A percentile compares a stretch with the other conserved stretches of the same genome.
Conservation (phyloP, 92 coral and sea anemone genomes). For the Paramuricea clavata region DNA sequence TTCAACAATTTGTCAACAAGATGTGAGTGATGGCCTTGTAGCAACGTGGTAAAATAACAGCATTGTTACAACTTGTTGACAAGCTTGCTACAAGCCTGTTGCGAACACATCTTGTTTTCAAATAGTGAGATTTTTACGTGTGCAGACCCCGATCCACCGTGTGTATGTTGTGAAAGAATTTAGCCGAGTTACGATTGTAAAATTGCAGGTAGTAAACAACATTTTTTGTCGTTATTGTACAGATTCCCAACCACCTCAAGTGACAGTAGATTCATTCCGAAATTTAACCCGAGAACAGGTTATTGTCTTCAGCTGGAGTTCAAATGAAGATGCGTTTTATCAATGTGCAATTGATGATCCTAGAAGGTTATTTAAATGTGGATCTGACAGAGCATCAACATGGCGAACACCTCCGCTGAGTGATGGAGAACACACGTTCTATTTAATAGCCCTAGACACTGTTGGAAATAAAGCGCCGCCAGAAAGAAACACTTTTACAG, state of each 20-base stretch:
- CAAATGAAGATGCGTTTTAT: slow-evolving; percentile 22
- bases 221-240: not conserved
- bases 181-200: not conserved
- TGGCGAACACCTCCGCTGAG: slow-evolving; percentile 22
- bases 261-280: not conserved
- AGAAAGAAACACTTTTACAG: not conserved
- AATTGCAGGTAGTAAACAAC: not conserved
- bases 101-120: no score
- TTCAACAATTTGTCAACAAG: no score
- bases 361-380: not conserved
- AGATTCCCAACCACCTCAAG: not conserved
- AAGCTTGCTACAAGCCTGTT: no score
- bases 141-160: no score
- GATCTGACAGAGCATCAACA: not conserved
- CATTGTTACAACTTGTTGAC: no score
- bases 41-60: no score
- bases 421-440: slow-evolving; percentile 35
- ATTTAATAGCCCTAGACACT: slow-evolving; percentile 2
- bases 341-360: slow-evolving; percentile 23
- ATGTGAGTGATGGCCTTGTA: no score
- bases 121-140: no score
- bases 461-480: slow-evolving; percentile 15
- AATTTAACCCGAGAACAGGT: slow-evolving; percentile 1
- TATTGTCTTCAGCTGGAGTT: slow-evolving; percentile 8
- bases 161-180: no score